These are phyloP conservation scores for Oreochromis tanganicae DNA, from an alignment of 2,113 vertebrate genomes.

Conservation along the genomic window DNA sequence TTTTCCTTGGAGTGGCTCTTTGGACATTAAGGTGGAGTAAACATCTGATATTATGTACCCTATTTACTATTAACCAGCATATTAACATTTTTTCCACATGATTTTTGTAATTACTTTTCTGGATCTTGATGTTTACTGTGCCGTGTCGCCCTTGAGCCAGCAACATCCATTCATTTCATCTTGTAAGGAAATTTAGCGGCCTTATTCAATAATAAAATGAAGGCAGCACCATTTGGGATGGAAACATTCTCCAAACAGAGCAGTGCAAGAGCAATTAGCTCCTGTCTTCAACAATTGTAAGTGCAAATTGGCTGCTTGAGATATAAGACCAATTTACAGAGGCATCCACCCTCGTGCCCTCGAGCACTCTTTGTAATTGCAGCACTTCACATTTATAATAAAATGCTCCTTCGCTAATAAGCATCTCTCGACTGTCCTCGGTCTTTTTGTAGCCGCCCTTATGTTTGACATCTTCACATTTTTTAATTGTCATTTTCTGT, in stretches of 20 bases:
- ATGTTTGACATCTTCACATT: neutral
- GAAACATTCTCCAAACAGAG: neutral
- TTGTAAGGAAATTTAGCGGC: neutral
- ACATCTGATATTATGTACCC: too few relatives aligned
- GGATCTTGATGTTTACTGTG: neutral
- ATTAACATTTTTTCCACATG: neutral
- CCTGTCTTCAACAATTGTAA: neutral
- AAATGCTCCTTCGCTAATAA: neutral
- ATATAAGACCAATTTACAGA: conserved; percentile 13
- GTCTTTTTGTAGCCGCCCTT: neutral
- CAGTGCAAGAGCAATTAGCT: neutral
- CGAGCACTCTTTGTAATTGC: conserved; percentile 21
- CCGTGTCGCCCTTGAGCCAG: neutral
- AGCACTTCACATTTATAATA: conserved; percentile 11
- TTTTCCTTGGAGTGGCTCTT: too few relatives aligned
- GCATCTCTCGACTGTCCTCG: neutral
- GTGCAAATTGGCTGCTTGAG: conserved; percentile 29
- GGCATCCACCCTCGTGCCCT: neutral
- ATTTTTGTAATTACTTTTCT: neutral
- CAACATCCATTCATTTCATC: neutral
- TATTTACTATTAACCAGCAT: neutral
- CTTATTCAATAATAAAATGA: neutral
- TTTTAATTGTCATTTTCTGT: neutral
- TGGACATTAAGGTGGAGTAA: too few relatives aligned
- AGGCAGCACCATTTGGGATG: neutral